These are phyloP conservation scores for Panorpa germanica DNA, from an alignment of 2,888 invertebrate species.

Conservation along the genomic window DNA sequence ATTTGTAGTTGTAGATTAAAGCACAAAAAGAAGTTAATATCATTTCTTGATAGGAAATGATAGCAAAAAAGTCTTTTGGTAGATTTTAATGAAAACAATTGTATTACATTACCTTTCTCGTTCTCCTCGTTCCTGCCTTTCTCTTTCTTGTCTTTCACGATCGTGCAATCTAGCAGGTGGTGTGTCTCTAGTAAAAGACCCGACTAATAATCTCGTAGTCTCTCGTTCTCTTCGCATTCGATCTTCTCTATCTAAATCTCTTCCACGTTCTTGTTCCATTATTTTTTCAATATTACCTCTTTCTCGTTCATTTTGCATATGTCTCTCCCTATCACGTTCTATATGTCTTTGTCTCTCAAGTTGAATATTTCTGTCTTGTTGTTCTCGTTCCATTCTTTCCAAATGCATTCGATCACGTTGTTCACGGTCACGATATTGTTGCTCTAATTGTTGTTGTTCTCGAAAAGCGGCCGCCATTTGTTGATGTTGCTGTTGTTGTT, in stretches of 20 bases:
- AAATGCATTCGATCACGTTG: conserved; percentile 17
- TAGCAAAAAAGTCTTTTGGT: too few species aligned
- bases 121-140: conserved; percentile 3
- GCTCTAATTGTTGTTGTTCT: conserved; percentile 20
- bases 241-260: conserved; percentile 19
- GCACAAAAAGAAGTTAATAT: too few species aligned
- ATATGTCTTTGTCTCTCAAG: conserved; percentile 13
- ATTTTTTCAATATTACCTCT: conserved; percentile 10
- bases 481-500: conserved; percentile 14
- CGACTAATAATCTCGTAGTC: conserved; percentile 13
- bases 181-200: conserved; percentile 18
- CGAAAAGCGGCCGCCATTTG: conserved; percentile 19
- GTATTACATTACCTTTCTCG: conserved; percentile 6
- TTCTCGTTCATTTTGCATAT: conserved; percentile 13
- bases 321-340: conserved; percentile 15
- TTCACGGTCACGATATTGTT: conserved; percentile 20
- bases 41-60: too few species aligned
- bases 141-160: conserved; percentile 18
- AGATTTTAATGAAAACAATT: too few species aligned
- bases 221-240: conserved; percentile 18
- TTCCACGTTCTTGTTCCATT: conserved; percentile 17
- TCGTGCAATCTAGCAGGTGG: conserved; percentile 22
- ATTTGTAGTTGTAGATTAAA: too few species aligned
- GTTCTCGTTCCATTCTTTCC: conserved; percentile 18
- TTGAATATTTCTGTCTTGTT: conserved; percentile 16